Evolutionary conservation across 2,888 invertebrate species (phyloP).

Genomic region (Kuschelorhynchus macadamiae): DNA sequence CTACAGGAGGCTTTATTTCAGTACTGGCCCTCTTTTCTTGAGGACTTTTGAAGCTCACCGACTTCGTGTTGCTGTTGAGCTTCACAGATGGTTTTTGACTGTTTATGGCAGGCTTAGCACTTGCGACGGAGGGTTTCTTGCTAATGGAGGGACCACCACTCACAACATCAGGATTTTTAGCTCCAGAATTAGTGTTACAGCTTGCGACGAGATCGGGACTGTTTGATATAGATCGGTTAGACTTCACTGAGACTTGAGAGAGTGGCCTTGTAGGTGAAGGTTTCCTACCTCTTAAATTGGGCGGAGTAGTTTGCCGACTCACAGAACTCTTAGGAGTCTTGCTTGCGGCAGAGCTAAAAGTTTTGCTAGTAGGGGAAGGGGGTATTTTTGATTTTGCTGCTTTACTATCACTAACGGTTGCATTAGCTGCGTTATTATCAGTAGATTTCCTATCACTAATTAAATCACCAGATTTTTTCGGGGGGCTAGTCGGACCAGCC

Average conservation of each 20-base stretch:
- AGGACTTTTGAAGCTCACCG: constrained; percentile 66
- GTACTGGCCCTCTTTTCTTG: constrained; percentile 62
- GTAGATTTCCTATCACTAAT: constrained; percentile 31
- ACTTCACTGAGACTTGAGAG: constrained; percentile 52
- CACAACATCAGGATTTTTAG: constrained; percentile 75
- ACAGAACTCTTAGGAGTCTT: constrained; percentile 46
- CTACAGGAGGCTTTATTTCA: constrained; percentile 61
- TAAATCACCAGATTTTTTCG: constrained; percentile 24
- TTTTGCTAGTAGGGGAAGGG: constrained; percentile 50
- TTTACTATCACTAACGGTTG: constrained; percentile 50
- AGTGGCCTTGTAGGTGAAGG: constrained; percentile 62
- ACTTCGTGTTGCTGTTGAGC: constrained; percentile 65
- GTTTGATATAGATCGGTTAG: constrained; percentile 68
- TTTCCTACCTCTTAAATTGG: constrained; percentile 68
- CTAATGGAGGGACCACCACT: constrained; percentile 66
- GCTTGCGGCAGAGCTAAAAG: constrained; percentile 53
- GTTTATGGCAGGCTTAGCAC: constrained; percentile 62
- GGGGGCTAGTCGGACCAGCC: constrained; percentile 52
- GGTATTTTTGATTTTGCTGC: constrained; percentile 52
- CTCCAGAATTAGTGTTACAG: constrained; percentile 71
- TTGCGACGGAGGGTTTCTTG: constrained; percentile 60
- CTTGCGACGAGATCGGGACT: constrained; percentile 83
- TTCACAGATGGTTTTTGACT: constrained; percentile 59
- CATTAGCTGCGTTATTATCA: constrained; percentile 45
- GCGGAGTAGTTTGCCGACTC: constrained; percentile 67